Evolutionary conservation across 2,888 invertebrate genomes (phyloP), one percentile per base, ranked within the genome.

Genomic region (Litoditis marina): DNA sequence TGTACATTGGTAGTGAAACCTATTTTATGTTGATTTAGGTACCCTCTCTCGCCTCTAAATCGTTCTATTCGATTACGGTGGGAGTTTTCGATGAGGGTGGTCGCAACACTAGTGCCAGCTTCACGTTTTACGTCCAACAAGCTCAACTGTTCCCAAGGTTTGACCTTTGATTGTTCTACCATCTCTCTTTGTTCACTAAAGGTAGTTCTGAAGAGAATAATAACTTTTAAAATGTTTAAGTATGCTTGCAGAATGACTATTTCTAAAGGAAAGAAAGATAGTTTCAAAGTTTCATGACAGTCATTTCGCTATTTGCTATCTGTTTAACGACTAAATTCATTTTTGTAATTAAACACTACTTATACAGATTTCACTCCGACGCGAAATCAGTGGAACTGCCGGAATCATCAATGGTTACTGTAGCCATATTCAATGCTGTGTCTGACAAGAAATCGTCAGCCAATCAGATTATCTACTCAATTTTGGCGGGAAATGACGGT

Each of bases 121-220:
- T 71, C 42, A 64, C 66, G 0, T 69, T 69, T 53, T 69, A 71
- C 53, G 50, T 65, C 7, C 63, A 69, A 28, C 60, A 63, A 13
- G 52, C 62, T 7, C 13, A 34, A 16, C 34, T 60, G 13, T 66
- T 66, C 34, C 62, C 68, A n/a, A 50, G 28, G 44, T 68, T 68
- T 27, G 28, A 50, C 3, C 42, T 16, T 19, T 32, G 44, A 22
- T 44, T 7, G 16, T 39, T 16, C 39, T 16, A n/a, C n/a, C n/a
- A n/a, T n/a, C n/a, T n/a, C n/a, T n/a, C n/a, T n/a, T n/a, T n/a
- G n/a, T n/a, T n/a, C n/a, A n/a, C n/a, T n/a, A n/a, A n/a, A n/a
- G n/a, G n/a, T n/a, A n/a, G n/a, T n/a, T n/a, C n/a, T n/a, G n/a
- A n/a, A n/a, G n/a, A n/a, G n/a, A n/a, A n/a, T n/a, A n/a, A n/a